phyloP scores from a whole-genome alignment of 2,797 vertebrate genomes.

The Malacoctenus gilli region DNA sequence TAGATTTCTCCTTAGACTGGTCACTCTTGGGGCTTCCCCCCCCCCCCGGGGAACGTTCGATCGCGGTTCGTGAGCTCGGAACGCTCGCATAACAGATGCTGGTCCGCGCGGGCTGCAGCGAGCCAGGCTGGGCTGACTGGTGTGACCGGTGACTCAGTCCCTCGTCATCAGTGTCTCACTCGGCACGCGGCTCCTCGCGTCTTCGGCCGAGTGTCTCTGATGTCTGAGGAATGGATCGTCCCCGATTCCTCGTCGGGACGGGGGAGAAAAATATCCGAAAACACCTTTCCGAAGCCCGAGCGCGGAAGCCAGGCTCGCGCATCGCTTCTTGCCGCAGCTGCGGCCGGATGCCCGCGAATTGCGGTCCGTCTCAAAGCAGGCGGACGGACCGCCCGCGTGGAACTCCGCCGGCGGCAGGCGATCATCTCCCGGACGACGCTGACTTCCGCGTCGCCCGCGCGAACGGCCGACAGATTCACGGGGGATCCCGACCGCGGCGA shows the following conservation, averaged over 20 bases:
- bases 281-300: not conserved
- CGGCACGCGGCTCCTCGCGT: not conserved
- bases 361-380: too few species aligned
- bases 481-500: slow-evolving; percentile 4
- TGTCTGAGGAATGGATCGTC: not conserved
- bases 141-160: not conserved
- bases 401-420: not conserved
- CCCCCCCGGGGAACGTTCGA: too few species aligned
- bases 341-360: too few species aligned
- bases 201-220: not conserved
- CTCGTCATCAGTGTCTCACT: not conserved
- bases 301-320: too few species aligned
- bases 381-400: too few species aligned
- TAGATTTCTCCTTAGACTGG: too few species aligned
- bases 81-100: not conserved
- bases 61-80: not conserved
- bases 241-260: not conserved
- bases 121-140: not conserved
- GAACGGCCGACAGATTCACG: slow-evolving; percentile 24
- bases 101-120: not conserved
- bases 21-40: too few species aligned
- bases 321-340: too few species aligned
- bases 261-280: not conserved
- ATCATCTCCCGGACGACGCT: slow-evolving; percentile 13
- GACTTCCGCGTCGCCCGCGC: not conserved